Percentiles rank a stretch among this genome's conserved stretches.
These are phyloP conservation scores for Oreonectes daqikongensis DNA, from an alignment of 2,797 vertebrate species.

Conservation along the genomic window DNA sequence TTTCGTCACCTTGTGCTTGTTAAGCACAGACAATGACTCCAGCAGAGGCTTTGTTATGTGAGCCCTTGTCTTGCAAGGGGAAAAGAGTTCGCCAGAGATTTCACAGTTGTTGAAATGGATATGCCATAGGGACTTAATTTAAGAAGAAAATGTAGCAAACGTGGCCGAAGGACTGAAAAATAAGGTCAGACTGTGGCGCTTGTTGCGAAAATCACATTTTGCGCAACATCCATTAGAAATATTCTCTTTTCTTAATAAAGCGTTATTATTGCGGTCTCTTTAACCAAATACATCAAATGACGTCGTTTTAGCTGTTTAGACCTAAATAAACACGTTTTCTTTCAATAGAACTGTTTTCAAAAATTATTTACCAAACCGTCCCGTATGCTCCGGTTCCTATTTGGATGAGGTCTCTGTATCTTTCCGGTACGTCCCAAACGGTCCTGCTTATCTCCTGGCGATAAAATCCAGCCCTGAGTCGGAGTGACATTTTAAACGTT, in stretches of 20 bases:
- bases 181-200: too few species aligned
- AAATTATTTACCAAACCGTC: constrained; percentile 86
- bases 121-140: background rate
- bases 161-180: background rate
- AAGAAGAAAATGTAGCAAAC: background rate
- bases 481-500: constrained; percentile 76
- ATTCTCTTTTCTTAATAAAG: background rate
- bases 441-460: constrained; percentile 90
- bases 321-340: background rate
- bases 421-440: constrained; percentile 88
- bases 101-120: constrained; percentile 8
- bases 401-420: constrained; percentile 87
- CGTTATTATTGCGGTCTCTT: background rate
- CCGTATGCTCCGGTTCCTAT: constrained; percentile 95
- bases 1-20: constrained; percentile 41
- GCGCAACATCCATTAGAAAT: background rate
- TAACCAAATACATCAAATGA: background rate
- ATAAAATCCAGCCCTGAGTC: constrained; percentile 82
- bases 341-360: background rate
- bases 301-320: background rate
- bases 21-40: constrained; percentile 48
- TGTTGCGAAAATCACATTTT: background rate
- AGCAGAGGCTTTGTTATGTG: constrained; percentile 68
- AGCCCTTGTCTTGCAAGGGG: constrained; percentile 64
- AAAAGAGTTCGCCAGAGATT: constrained; percentile 47